A percentile compares a stretch with the other conserved stretches of the same genome.
Conservation (phyloP, 2,113 vertebrate genomes). For the Pantherophis guttatus region DNA sequence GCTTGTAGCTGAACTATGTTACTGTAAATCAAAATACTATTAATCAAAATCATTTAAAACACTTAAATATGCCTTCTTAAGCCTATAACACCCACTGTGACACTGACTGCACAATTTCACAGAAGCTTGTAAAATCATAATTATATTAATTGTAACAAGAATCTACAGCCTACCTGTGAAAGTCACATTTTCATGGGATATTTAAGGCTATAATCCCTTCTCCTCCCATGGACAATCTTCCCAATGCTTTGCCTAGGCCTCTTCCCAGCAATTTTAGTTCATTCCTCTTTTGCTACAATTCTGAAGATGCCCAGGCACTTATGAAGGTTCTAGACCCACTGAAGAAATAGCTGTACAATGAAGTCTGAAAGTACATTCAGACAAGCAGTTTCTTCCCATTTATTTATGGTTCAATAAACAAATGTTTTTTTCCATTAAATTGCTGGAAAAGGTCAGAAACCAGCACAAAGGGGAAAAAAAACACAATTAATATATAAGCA, state of each 20-base stretch:
- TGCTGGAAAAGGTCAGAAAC: background rate
- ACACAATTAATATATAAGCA: background rate
- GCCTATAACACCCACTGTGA: background rate
- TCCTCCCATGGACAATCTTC: background rate
- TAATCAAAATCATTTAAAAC: too few relatives aligned
- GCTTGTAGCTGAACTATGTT: background rate
- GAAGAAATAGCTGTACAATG: background rate
- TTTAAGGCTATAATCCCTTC: background rate
- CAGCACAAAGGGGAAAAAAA: background rate
- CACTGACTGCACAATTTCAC: background rate
- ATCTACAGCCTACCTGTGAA: background rate
- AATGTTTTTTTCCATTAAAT: background rate
- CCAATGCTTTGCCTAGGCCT: background rate
- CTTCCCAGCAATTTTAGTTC: background rate
- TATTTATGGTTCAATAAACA: background rate
- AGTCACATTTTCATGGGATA: background rate
- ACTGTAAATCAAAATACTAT: background rate
- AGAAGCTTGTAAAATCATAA: background rate
- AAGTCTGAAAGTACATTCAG: background rate
- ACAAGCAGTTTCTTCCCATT: background rate
- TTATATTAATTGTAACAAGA: background rate
- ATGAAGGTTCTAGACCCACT: background rate
- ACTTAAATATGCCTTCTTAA: background rate
- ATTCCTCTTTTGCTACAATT: background rate
- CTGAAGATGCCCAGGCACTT: background rate